Percentiles rank a stretch among this genome's conserved stretches.
These are phyloP conservation scores for Desoria tigrina DNA, from an alignment of 2,888 invertebrate species.

Conservation along the genomic window DNA sequence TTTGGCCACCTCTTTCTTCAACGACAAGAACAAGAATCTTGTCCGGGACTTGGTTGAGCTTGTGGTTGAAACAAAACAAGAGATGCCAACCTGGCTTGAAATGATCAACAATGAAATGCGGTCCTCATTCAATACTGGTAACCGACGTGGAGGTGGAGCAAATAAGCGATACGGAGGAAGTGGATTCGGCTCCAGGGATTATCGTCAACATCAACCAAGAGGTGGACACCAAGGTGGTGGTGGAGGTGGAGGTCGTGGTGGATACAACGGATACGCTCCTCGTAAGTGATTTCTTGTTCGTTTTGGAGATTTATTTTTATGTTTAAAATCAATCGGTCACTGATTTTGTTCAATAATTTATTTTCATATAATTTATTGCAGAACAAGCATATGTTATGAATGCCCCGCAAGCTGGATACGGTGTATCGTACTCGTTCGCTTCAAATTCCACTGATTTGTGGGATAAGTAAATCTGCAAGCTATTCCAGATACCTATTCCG, in stretches of 20 bases:
- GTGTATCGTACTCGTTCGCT: constrained; percentile 59
- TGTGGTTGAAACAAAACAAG: constrained; percentile 93
- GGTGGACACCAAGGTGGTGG: constrained; percentile 54
- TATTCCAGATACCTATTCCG: constrained; percentile 21
- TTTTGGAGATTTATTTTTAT: neutral
- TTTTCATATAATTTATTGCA: constrained; percentile 24
- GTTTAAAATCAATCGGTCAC: neutral
- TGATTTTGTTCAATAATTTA: neutral
- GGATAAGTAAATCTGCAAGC: constrained; percentile 55
- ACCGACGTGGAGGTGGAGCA: constrained; percentile 55
- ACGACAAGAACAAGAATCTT: constrained; percentile 95
- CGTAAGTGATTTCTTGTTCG: constrained; percentile 38
- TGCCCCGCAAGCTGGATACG: constrained; percentile 61
- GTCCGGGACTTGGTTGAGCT: constrained; percentile 89
- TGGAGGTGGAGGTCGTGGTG: constrained; percentile 55
- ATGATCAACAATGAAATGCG: constrained; percentile 68
- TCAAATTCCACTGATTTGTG: constrained; percentile 61
- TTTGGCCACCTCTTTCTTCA: constrained; percentile 98
- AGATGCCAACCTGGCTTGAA: constrained; percentile 83
- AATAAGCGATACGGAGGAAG: constrained; percentile 59
- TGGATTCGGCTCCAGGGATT: constrained; percentile 69
- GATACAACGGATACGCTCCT: constrained; percentile 57
- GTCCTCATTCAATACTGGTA: constrained; percentile 55
- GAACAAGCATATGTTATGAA: constrained; percentile 54
- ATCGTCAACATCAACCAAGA: constrained; percentile 65